Evolutionary conservation across 2,888 invertebrate genomes (phyloP).

Genomic region (Parnassius orleans): DNA sequence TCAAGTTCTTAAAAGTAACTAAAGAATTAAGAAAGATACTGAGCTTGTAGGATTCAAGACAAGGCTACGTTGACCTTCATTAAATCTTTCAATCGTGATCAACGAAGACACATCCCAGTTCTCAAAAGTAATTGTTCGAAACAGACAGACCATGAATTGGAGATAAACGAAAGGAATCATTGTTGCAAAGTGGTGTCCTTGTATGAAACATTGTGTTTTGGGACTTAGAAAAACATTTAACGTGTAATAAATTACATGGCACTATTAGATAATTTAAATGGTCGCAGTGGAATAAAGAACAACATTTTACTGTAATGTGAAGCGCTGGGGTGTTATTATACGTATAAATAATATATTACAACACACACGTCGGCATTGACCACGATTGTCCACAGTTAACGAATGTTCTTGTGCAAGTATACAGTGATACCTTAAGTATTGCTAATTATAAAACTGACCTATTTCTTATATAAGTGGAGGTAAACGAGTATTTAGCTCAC

Average conservation of each 20-base stretch:
- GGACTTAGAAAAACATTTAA: too few species aligned
- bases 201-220: too few species aligned
- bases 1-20: slow-evolving; percentile 47
- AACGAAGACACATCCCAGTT: slow-evolving; percentile 41
- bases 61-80: slow-evolving; percentile 49
- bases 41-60: slow-evolving; percentile 42
- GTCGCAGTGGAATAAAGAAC: slow-evolving; percentile 31
- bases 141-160: slow-evolving; percentile 45
- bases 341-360: slow-evolving; percentile 52
- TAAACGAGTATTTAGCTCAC: too few species aligned
- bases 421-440: slow-evolving; percentile 48
- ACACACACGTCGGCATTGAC: slow-evolving; percentile 57
- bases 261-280: slow-evolving; percentile 24
- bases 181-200: slow-evolving; percentile 33
- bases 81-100: slow-evolving; percentile 36
- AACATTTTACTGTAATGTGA: not conserved
- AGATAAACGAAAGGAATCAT: slow-evolving; percentile 31
- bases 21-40: slow-evolving; percentile 40
- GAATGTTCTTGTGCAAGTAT: slow-evolving; percentile 40
- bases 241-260: too few species aligned
- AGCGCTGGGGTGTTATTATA: slow-evolving; percentile 46
- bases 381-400: slow-evolving; percentile 45
- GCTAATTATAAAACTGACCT: slow-evolving; percentile 11
- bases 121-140: slow-evolving; percentile 42
- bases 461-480: too few species aligned